Percentiles rank a stretch among this genome's conserved stretches.
phyloP scores from a whole-genome alignment of 2,797 vertebrate species.

The Nyctalus aviator region DNA sequence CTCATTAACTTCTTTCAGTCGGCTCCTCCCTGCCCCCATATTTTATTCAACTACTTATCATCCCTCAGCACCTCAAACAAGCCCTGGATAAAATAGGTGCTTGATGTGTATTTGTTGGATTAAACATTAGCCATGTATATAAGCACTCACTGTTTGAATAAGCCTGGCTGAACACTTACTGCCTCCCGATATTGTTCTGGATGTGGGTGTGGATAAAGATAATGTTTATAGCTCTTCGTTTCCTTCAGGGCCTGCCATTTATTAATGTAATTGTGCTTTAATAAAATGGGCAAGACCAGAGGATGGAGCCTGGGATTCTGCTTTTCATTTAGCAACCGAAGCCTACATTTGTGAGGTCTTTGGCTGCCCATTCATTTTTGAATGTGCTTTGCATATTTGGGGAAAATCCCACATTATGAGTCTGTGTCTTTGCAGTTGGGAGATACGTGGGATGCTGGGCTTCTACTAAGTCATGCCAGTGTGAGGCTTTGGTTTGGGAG shows the following conservation, averaged over 20 bases:
- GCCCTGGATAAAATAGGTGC: neutral
- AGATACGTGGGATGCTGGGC: neutral
- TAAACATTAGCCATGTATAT: neutral
- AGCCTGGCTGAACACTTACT: neutral
- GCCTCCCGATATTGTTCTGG: neutral
- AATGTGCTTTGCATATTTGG: neutral
- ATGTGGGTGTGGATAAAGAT: neutral
- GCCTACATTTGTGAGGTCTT: neutral
- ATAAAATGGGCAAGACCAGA: neutral
- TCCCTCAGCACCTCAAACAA: neutral
- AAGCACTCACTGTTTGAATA: neutral
- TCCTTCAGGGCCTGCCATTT: neutral
- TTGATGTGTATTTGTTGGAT: slow-evolving; percentile 24
- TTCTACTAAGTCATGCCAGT: neutral
- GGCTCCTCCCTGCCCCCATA: neutral
- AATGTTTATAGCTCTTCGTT: neutral
- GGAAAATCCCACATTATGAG: neutral
- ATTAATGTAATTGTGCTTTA: neutral
- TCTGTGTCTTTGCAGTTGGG: neutral
- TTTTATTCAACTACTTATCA: slow-evolving; percentile 38
- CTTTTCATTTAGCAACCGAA: neutral
- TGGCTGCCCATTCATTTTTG: neutral
- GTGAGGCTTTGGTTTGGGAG: neutral
- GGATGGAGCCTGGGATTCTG: neutral
- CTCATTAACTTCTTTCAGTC: too few species aligned